Base-by-base conservation (phyloP, 1,140 invertebrate genomes). In the Drosophila virilis region DNA sequence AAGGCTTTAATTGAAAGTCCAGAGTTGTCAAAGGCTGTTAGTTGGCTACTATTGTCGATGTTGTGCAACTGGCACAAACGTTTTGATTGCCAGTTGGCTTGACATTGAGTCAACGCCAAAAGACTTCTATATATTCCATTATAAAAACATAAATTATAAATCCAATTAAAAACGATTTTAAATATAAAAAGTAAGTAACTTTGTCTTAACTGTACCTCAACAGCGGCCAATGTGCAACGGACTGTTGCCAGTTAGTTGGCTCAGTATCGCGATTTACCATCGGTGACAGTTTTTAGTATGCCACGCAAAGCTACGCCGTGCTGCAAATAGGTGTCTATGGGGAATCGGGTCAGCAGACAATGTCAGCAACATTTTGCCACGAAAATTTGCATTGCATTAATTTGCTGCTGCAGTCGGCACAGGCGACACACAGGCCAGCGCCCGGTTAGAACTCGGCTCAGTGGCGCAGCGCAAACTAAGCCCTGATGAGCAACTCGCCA, bases 281-380 rank as follows among this genome's bases (percentile, higher is more conserved):
- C 70, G 51, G 46, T 22, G 8, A 40, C 33, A 48, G 57, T 48
- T 50, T 61, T 78, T 71, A 64, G 51, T 73, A 50, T 64, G 69
- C 61, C 74, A 78, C 60, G 54, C 74, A 54, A 61, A 28, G 46
- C 17, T 13, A 15, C 48, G 48, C 22, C 43, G 32, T 10, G 22
- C 35, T 52, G 28, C 37, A 32, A 52, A 62, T 71, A 61, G 68
- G 64, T 71, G 75, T 82, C 80, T 75, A 58, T 65, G 50, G 84
- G 84, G 80, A 89, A 89, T 74, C 74, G 65, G 84, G 84, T 89
- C 84, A 89, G 85, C 84, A 83, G 84, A 89, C 85, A 70, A 69
- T 78, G 78, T 83, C 77, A 78, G 80, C 77, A 70, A 62, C 61
- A 66, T 74, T 78, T 86, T 70, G 72, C 59, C 76, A 69, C 64